phyloP scores from a whole-genome alignment of 2,888 invertebrate species.

The Perithous albicinctus region DNA sequence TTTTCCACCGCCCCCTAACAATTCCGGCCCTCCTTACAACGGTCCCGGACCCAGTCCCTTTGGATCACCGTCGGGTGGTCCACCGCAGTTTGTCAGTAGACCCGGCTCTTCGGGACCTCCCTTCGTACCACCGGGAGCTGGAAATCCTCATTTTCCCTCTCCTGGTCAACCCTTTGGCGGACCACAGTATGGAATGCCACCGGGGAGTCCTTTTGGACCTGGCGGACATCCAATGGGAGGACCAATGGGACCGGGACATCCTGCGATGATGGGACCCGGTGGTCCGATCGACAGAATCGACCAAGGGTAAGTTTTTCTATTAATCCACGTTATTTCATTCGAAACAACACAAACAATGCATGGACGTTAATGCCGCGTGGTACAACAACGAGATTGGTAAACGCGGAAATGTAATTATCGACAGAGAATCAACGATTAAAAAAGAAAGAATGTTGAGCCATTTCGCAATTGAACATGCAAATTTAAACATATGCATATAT shows the following conservation, averaged over 20 bases:
- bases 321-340: background rate
- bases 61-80: constrained; percentile 89
- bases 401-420: background rate
- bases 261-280: constrained; percentile 88
- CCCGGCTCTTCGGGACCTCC: constrained; percentile 90
- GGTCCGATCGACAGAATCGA: constrained; percentile 94
- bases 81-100: constrained; percentile 88
- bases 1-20: constrained; percentile 82
- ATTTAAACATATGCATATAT: no score
- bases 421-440: background rate
- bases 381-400: constrained; percentile 12
- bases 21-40: constrained; percentile 88
- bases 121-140: constrained; percentile 89
- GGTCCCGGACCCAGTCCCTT: constrained; percentile 90
- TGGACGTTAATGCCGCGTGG: background rate
- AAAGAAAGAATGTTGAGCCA: no score
- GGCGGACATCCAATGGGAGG: constrained; percentile 88
- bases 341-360: constrained; percentile 20
- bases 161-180: constrained; percentile 88
- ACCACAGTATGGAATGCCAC: constrained; percentile 90
- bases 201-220: constrained; percentile 90
- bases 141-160: constrained; percentile 89
- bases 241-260: constrained; percentile 88
- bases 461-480: no score
- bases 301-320: constrained; percentile 88